Percentiles rank a stretch among this genome's conserved stretches.
Conservation (phyloP, 2,113 vertebrate species). For the Microtus oregoni region DNA sequence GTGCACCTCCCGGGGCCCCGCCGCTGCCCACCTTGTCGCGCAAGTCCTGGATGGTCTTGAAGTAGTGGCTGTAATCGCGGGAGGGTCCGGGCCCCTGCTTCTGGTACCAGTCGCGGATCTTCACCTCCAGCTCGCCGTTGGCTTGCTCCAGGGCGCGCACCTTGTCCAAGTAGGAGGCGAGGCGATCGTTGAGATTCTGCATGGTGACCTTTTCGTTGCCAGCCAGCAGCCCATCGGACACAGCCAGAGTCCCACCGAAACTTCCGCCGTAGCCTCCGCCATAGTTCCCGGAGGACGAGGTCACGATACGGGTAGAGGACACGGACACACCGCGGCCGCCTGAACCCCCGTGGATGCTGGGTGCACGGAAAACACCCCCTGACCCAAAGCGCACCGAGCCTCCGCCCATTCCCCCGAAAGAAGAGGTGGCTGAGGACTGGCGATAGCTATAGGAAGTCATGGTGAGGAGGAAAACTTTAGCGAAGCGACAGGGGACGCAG, state of each 20-base stretch:
- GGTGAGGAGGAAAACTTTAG: neutral
- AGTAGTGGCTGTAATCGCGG: conserved; percentile 85
- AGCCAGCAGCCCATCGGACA: conserved; percentile 82
- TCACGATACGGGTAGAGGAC: conserved; percentile 85
- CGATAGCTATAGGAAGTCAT: conserved; percentile 86
- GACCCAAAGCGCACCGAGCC: conserved; percentile 25
- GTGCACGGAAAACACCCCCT: conserved; percentile 86
- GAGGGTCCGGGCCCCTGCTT: conserved; percentile 85
- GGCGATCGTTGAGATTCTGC: conserved; percentile 95
- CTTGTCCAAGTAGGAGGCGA: conserved; percentile 91
- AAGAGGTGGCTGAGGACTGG: conserved; percentile 69
- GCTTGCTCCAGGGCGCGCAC: conserved; percentile 87
- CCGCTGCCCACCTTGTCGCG: conserved; percentile 86
- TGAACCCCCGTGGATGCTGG: conserved; percentile 89
- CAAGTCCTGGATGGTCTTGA: conserved; percentile 87
- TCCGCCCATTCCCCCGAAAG: conserved; percentile 62
- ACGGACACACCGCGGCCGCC: conserved; percentile 88
- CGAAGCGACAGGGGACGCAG: neutral
- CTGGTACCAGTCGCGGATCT: conserved; percentile 89
- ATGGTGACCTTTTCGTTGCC: conserved; percentile 91
- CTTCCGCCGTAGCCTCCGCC: neutral
- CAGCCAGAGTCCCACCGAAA: conserved; percentile 61
- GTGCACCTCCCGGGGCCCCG: neutral
- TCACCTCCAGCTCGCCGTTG: conserved; percentile 87
- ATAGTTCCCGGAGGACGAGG: conserved; percentile 69